Conservation (phyloP, 2,113 vertebrate species). For the Paratilapia polleni region DNA sequence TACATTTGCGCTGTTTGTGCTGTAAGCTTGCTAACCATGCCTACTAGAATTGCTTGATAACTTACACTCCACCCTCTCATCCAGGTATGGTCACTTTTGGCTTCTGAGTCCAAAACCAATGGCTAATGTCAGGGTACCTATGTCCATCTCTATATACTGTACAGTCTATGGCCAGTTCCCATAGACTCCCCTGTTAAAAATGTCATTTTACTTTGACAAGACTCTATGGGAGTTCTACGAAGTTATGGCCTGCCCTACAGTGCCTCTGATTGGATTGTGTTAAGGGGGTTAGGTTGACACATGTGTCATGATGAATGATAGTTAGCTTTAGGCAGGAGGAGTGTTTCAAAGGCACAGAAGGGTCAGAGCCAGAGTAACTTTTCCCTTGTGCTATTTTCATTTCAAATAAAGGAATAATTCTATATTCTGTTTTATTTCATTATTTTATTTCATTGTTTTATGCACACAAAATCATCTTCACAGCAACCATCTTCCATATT, state of each 20-base stretch:
- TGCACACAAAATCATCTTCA: not conserved
- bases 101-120: too few relatives aligned
- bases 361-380: too few relatives aligned
- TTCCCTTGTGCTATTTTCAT: not conserved
- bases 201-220: not conserved
- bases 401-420: not conserved
- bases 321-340: not conserved
- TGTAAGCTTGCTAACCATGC: not conserved
- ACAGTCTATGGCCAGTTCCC: too few relatives aligned
- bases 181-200: too few relatives aligned
- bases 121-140: too few relatives aligned
- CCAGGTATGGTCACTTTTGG: not conserved
- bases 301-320: not conserved
- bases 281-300: not conserved
- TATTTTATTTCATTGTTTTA: not conserved
- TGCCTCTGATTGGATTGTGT: not conserved
- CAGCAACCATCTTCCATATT: not conserved
- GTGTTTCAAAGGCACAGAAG: too few relatives aligned
- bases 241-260: not conserved
- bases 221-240: not conserved
- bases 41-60: not conserved
- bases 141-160: too few relatives aligned
- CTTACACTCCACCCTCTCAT: not conserved
- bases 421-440: not conserved
- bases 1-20: not conserved